A percentile compares a stretch with the other conserved stretches of the same genome.
These are phyloP conservation scores for Ormyrus rosae DNA, from an alignment of 2,888 invertebrate species.

Conservation along the genomic window DNA sequence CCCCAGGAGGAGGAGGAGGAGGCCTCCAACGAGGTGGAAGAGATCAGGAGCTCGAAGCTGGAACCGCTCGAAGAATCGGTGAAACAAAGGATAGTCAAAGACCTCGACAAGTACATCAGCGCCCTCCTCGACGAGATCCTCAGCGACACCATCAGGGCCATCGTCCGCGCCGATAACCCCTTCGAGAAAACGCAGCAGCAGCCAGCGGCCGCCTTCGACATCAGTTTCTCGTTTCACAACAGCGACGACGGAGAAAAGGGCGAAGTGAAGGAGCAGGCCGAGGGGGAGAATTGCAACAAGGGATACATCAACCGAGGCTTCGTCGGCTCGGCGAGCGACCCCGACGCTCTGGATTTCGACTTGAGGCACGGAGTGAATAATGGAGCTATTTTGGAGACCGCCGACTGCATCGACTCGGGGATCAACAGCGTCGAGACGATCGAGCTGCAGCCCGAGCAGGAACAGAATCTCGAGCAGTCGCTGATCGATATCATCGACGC, in stretches of 20 bases:
- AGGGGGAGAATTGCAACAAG: constrained; percentile 28
- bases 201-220: constrained; percentile 51
- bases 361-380: constrained; percentile 46
- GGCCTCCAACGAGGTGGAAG: neutral
- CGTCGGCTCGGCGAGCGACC: constrained; percentile 67
- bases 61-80: constrained; percentile 58
- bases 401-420: constrained; percentile 72
- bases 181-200: constrained; percentile 9
- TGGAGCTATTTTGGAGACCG: constrained; percentile 61
- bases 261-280: constrained; percentile 13
- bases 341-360: constrained; percentile 69
- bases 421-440: constrained; percentile 74
- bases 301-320: constrained; percentile 71
- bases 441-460: constrained; percentile 70
- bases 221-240: constrained; percentile 64
- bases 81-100: constrained; percentile 70
- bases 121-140: constrained; percentile 71
- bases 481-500: constrained; percentile 73
- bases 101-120: constrained; percentile 71
- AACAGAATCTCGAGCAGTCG: constrained; percentile 72
- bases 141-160: constrained; percentile 69
- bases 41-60: constrained; percentile 2
- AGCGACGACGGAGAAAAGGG: constrained; percentile 36
- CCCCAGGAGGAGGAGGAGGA: too few relatives aligned
- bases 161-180: constrained; percentile 62